These are phyloP conservation scores for Pomatostomus ruficeps DNA, from an alignment of 2,113 vertebrate genomes.

Conservation along the genomic window DNA sequence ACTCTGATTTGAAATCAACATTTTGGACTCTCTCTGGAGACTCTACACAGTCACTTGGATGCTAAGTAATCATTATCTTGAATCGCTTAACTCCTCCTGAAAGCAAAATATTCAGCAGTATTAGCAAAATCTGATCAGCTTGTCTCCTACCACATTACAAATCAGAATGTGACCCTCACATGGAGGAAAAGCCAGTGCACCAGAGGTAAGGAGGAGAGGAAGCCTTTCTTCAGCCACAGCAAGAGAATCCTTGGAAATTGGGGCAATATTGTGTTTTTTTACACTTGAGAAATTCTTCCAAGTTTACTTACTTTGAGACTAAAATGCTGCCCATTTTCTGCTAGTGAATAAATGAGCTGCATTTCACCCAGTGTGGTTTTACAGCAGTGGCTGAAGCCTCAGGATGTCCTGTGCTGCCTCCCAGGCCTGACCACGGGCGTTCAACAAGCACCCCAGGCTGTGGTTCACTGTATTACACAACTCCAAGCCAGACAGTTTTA, in stretches of 20 bases:
- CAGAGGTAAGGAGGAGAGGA: neutral
- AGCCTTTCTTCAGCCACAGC: neutral
- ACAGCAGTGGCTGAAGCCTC: neutral
- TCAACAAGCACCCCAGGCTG: neutral
- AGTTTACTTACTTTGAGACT: neutral
- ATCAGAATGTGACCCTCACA: neutral
- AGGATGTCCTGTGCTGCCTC: neutral
- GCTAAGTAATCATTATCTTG: neutral
- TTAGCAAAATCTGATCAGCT: neutral
- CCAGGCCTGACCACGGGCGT: neutral
- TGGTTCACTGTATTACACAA: slow-evolving; percentile 19
- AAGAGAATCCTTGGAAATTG: neutral
- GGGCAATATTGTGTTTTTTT: neutral
- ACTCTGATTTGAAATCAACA: neutral
- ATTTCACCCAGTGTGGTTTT: neutral
- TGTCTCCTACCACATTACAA: neutral
- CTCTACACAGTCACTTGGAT: neutral
- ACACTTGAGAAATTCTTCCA: neutral
- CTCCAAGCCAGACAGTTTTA: slow-evolving; percentile 44
- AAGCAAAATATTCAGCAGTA: neutral
- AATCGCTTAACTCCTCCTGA: neutral
- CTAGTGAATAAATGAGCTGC: neutral
- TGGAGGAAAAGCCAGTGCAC: neutral
- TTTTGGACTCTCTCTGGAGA: neutral
- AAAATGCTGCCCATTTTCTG: neutral